Evolutionary conservation across 2,888 invertebrate genomes (phyloP).

Genomic region (Torymus aiolomorphi): DNA sequence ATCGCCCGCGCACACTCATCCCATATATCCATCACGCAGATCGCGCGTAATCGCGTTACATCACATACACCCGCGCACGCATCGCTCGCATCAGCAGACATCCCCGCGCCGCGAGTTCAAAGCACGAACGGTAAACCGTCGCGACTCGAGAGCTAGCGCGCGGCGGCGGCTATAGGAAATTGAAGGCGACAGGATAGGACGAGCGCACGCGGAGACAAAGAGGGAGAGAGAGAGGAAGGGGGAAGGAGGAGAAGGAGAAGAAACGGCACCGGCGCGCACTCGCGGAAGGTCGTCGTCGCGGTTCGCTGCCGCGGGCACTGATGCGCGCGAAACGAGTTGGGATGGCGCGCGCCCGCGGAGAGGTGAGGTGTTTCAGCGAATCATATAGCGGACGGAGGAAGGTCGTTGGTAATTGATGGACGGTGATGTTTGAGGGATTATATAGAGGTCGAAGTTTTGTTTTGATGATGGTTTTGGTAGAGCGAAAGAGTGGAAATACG

Average conservation of each 20-base stretch:
- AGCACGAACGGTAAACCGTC: slow-evolving; percentile 57
- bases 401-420: too few species aligned
- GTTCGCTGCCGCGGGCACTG: slow-evolving; percentile 7
- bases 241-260: slow-evolving; percentile 8
- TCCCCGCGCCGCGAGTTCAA: slow-evolving; percentile 30
- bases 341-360: too few species aligned
- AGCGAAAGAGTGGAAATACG: too few species aligned
- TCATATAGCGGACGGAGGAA: too few species aligned
- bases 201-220: background rate
- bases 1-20: too few species aligned
- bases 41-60: too few species aligned
- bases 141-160: slow-evolving; percentile 20
- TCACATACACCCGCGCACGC: background rate
- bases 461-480: too few species aligned
- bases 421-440: too few species aligned
- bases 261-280: slow-evolving; percentile 57
- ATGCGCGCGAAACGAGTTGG: background rate
- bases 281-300: slow-evolving; percentile 43
- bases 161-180: slow-evolving; percentile 47
- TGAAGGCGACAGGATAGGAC: slow-evolving; percentile 53
- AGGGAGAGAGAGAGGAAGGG: background rate
- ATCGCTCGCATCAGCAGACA: background rate
- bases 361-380: too few species aligned
- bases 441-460: too few species aligned
- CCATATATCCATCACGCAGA: too few species aligned